phyloP scores from a whole-genome alignment of 2,888 invertebrate genomes.

The Lucinisca nassula region DNA sequence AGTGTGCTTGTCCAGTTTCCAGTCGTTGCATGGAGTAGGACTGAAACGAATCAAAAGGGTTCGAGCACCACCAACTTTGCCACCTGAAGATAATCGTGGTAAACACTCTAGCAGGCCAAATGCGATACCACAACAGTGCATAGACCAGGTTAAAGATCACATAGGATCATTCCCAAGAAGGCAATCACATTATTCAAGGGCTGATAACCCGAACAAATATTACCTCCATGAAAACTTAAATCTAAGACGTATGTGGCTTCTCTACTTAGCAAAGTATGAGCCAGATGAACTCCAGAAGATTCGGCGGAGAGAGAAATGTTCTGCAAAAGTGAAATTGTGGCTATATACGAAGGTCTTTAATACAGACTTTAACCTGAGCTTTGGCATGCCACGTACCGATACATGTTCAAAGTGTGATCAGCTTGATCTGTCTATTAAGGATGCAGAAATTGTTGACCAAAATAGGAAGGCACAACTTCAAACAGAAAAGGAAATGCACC shows the following conservation, averaged over 20 bases:
- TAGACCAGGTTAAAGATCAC: not conserved
- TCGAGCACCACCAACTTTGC: not conserved
- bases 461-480: constrained; percentile 20
- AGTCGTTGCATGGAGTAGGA: not conserved
- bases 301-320: constrained; percentile 12
- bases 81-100: not conserved
- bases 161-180: not conserved
- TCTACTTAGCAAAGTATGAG: constrained; percentile 34
- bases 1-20: not conserved
- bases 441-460: constrained; percentile 14
- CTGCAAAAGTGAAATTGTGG: constrained; percentile 22
- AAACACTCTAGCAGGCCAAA: not conserved
- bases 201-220: constrained; percentile 4
- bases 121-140: not conserved
- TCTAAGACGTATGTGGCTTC: constrained; percentile 38
- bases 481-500: constrained; percentile 32
- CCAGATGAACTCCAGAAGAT: constrained; percentile 28
- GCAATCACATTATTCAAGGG: not conserved
- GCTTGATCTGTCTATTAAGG: constrained; percentile 12
- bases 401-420: constrained; percentile 37
- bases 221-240: constrained; percentile 45
- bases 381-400: constrained; percentile 40
- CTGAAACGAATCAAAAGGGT: not conserved
- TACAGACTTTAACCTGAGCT: constrained; percentile 30
- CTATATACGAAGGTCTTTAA: constrained; percentile 30